Evolutionary conservation across 1,140 invertebrate genomes (phyloP).

Genomic region (Nebria ingens): DNA sequence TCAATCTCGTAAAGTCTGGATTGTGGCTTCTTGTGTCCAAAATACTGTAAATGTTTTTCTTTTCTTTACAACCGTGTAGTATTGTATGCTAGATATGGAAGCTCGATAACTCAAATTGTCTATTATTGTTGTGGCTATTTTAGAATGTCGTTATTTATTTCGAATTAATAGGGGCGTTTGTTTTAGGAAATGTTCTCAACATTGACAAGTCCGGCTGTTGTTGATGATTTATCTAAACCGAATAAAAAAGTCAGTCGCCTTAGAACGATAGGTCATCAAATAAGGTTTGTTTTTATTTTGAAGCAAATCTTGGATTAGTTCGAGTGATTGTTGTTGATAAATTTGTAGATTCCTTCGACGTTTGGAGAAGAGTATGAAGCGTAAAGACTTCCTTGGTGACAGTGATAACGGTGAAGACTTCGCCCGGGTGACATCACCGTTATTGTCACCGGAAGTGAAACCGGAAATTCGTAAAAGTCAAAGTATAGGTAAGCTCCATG

Average conservation of each 20-base stretch:
- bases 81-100: too few relatives aligned
- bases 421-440: constrained; percentile 43
- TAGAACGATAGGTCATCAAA: constrained; percentile 57
- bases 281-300: constrained; percentile 40
- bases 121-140: too few relatives aligned
- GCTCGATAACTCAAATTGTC: too few relatives aligned
- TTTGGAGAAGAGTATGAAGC: constrained; percentile 48
- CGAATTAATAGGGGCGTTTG: too few relatives aligned
- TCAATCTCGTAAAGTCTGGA: too few relatives aligned
- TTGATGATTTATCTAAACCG: constrained; percentile 12
- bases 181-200: not conserved
- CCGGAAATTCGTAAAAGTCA: constrained; percentile 35
- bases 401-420: constrained; percentile 43
- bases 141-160: too few relatives aligned
- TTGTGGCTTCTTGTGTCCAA: too few relatives aligned
- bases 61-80: too few relatives aligned
- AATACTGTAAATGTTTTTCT: too few relatives aligned
- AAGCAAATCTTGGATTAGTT: constrained; percentile 1
- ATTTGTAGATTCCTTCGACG: constrained; percentile 40
- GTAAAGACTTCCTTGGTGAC: constrained; percentile 42
- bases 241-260: constrained; percentile 48
- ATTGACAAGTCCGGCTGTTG: not conserved
- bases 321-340: constrained; percentile 1
- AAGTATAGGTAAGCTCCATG: constrained; percentile 37
- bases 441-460: constrained; percentile 35